Evolutionary conservation across 1,140 invertebrate species (phyloP).

Genomic region (Lordiphosa collinella): DNA sequence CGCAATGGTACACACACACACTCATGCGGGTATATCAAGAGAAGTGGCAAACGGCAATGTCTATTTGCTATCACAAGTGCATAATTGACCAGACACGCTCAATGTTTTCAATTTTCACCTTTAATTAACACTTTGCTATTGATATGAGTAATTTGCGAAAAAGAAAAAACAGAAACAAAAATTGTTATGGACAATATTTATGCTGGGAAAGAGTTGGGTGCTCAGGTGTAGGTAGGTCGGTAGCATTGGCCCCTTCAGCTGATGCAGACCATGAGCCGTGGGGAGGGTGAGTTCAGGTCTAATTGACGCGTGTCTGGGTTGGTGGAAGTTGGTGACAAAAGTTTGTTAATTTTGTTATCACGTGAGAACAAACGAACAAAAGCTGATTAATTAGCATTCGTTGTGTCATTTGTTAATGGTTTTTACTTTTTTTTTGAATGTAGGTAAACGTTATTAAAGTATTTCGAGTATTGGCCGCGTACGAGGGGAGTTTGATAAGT

Average conservation of each 20-base stretch:
- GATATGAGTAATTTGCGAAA: slow-evolving; percentile 47
- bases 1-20: neutral
- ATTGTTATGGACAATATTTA: slow-evolving; percentile 59
- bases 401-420: slow-evolving; percentile 45
- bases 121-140: slow-evolving; percentile 54
- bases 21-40: slow-evolving; percentile 10
- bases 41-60: slow-evolving; percentile 8
- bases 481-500: too few relatives aligned
- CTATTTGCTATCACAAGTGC: slow-evolving; percentile 60
- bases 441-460: slow-evolving; percentile 6
- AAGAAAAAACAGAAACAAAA: slow-evolving; percentile 17
- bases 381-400: slow-evolving; percentile 66
- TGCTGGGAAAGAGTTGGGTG: slow-evolving; percentile 24
- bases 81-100: slow-evolving; percentile 67
- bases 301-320: slow-evolving; percentile 62
- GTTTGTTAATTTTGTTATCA: slow-evolving; percentile 49
- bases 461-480: too few relatives aligned
- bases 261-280: too few relatives aligned
- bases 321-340: slow-evolving; percentile 47
- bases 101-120: slow-evolving; percentile 72
- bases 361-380: slow-evolving; percentile 50
- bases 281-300: slow-evolving; percentile 11
- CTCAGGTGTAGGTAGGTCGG: slow-evolving; percentile 11
- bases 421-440: slow-evolving; percentile 12
- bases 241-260: too few relatives aligned